phyloP scores from a whole-genome alignment of 2,797 vertebrate species.

The Galagoides demidoff region DNA sequence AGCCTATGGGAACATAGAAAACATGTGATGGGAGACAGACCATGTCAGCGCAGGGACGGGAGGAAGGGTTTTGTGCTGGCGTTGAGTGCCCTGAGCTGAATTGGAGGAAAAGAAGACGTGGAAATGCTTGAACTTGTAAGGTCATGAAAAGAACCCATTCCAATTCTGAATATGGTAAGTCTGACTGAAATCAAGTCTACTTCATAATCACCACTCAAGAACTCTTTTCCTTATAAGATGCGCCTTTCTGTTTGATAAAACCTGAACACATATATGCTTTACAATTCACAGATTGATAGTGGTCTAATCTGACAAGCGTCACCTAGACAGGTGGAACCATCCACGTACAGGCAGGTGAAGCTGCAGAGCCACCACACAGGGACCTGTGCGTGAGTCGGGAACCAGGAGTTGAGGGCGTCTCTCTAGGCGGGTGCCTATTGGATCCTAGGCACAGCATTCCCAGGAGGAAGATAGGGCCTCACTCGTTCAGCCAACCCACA shows the following conservation, averaged over 20 bases:
- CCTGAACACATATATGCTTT: background rate
- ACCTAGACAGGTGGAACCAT: background rate
- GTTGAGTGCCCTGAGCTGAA: background rate
- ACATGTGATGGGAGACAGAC: background rate
- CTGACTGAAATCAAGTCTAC: background rate
- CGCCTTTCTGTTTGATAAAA: slow-evolving; percentile 3
- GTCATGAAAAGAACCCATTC: slow-evolving; percentile 16
- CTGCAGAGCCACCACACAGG: background rate
- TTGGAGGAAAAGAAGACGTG: background rate
- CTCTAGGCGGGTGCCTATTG: background rate
- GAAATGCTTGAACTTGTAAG: background rate
- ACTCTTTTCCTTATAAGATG: slow-evolving; percentile 15
- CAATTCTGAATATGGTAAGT: background rate
- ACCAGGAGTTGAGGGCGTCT: background rate
- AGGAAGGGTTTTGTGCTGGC: background rate
- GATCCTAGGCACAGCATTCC: background rate
- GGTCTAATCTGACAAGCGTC: background rate
- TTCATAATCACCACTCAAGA: slow-evolving; percentile 4
- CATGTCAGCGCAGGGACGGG: background rate
- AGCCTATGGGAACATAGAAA: background rate
- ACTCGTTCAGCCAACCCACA: background rate
- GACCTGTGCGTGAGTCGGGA: background rate
- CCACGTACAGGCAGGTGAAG: background rate
- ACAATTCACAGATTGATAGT: background rate
- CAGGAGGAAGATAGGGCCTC: background rate